Evolutionary conservation across 2,888 invertebrate species (phyloP).

Genomic region (Tupiocoris notatus): DNA sequence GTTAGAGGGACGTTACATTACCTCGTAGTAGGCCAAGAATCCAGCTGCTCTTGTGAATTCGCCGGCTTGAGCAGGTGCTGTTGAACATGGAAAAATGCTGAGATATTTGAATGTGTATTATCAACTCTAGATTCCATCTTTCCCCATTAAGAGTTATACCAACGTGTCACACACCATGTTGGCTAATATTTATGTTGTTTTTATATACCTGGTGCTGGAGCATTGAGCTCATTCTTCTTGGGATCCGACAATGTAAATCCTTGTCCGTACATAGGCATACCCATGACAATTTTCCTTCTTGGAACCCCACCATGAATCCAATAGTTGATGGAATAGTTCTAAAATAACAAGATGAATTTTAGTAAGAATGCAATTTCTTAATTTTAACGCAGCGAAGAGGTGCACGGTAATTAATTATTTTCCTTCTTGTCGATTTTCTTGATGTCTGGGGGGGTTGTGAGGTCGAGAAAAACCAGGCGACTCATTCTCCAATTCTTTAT

Average conservation of each 20-base stretch:
- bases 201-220: conserved; percentile 63
- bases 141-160: too few species aligned
- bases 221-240: conserved; percentile 67
- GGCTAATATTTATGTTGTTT: too few species aligned
- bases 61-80: conserved; percentile 76
- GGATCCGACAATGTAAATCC: conserved; percentile 66
- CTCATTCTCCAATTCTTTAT: too few species aligned
- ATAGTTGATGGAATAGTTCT: conserved; percentile 85
- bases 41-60: conserved; percentile 82
- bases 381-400: too few species aligned
- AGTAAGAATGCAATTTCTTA: conserved; percentile 1
- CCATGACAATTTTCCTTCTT: conserved; percentile 78
- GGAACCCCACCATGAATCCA: conserved; percentile 86
- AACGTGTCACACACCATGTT: too few species aligned
- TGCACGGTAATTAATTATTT: too few species aligned
- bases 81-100: background rate
- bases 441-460: too few species aligned
- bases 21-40: conserved; percentile 85
- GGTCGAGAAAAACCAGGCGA: too few species aligned
- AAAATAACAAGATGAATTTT: conserved; percentile 49
- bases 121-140: too few species aligned
- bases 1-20: conserved; percentile 53
- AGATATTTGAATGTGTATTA: too few species aligned
- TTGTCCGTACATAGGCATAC: conserved; percentile 86
- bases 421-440: too few species aligned